phyloP scores from a whole-genome alignment of 2,888 invertebrate genomes.

The Noctua pronuba region DNA sequence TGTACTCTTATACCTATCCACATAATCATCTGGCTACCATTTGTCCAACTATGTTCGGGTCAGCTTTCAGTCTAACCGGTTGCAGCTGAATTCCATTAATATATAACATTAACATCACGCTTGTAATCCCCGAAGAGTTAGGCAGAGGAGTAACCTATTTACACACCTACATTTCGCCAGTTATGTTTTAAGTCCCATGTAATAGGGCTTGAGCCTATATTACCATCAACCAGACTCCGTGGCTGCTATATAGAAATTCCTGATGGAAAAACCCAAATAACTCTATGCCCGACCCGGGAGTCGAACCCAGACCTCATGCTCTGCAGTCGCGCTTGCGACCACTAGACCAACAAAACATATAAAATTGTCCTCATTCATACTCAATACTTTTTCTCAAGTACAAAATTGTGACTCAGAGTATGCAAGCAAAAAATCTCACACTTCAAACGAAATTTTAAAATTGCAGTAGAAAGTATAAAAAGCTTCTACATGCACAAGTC shows the following conservation, averaged over 20 bases:
- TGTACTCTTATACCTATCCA: too few relatives aligned
- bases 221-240: neutral
- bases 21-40: too few relatives aligned
- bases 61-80: too few relatives aligned
- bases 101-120: too few relatives aligned
- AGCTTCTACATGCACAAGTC: neutral
- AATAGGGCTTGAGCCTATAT: neutral
- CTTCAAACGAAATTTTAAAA: neutral
- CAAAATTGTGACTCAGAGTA: neutral
- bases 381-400: neutral
- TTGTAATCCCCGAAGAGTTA: too few relatives aligned
- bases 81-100: too few relatives aligned
- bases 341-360: too few relatives aligned
- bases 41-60: too few relatives aligned
- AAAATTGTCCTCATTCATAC: neutral
- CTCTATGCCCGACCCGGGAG: neutral
- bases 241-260: neutral
- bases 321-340: too few relatives aligned
- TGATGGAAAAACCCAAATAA: neutral
- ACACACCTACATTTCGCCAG: too few relatives aligned
- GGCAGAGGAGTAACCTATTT: too few relatives aligned
- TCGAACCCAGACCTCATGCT: neutral
- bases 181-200: neutral
- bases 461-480: neutral
- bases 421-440: neutral